Evolutionary conservation across 2,113 vertebrate species (phyloP).

Genomic region (Rattus rattus): DNA sequence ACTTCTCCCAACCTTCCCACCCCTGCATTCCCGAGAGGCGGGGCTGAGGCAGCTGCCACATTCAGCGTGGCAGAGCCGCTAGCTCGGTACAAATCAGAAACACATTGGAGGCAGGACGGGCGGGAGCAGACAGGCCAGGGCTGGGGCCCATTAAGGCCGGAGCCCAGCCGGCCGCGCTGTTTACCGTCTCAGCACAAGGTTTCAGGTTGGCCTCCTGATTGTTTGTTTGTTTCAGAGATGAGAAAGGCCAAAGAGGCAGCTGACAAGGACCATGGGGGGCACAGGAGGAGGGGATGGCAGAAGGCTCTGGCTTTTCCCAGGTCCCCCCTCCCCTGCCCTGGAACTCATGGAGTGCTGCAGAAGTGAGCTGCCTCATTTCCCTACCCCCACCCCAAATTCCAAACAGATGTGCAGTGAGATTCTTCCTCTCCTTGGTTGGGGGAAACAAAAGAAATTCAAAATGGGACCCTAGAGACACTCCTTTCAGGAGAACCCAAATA

Average conservation of each 20-base stretch:
- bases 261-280: slow-evolving; percentile 65
- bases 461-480: slow-evolving; percentile 75
- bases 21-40: slow-evolving; percentile 69
- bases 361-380: slow-evolving; percentile 67
- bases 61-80: slow-evolving; percentile 72
- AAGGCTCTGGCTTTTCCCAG: slow-evolving; percentile 29
- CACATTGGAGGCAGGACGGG: slow-evolving; percentile 79
- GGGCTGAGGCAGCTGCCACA: slow-evolving; percentile 76
- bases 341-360: slow-evolving; percentile 64
- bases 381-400: slow-evolving; percentile 80
- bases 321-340: slow-evolving; percentile 52
- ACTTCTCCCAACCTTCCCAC: slow-evolving; percentile 76
- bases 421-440: slow-evolving; percentile 76
- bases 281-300: background rate
- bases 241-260: slow-evolving; percentile 75
- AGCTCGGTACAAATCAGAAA: slow-evolving; percentile 82
- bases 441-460: slow-evolving; percentile 81
- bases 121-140: slow-evolving; percentile 78
- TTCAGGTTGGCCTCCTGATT: slow-evolving; percentile 80
- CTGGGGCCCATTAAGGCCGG: slow-evolving; percentile 81
- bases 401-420: slow-evolving; percentile 80
- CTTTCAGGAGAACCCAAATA: slow-evolving; percentile 69
- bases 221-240: slow-evolving; percentile 80
- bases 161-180: slow-evolving; percentile 63
- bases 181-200: slow-evolving; percentile 74